Conservation (phyloP, 2,888 invertebrate species). For the Synanthedon vespiformis region DNA sequence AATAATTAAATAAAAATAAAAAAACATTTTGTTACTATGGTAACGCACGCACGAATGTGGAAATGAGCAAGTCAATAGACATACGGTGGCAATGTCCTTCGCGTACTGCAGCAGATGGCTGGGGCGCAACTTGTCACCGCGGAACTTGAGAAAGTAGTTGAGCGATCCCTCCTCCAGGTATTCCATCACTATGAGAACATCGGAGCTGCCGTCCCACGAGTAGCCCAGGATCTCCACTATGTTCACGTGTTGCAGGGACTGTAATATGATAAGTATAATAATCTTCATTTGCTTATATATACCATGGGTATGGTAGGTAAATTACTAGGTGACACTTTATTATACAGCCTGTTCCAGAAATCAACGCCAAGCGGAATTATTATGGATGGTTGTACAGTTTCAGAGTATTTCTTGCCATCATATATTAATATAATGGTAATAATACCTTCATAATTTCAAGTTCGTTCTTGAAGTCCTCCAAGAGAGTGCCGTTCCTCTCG, state of each 20-base stretch:
- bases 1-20: no score
- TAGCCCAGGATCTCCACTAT: slow-evolving; percentile 89
- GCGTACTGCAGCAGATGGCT: slow-evolving; percentile 80
- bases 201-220: slow-evolving; percentile 78
- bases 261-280: slow-evolving; percentile 3
- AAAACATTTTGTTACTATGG: no score
- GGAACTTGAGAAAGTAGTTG: slow-evolving; percentile 81
- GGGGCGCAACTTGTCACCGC: slow-evolving; percentile 75
- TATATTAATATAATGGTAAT: background rate
- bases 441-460: slow-evolving; percentile 87
- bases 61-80: slow-evolving; percentile 3
- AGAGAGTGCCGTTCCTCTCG: slow-evolving; percentile 51
- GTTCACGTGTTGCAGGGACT: slow-evolving; percentile 86
- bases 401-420: background rate
- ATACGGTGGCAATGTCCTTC: slow-evolving; percentile 83
- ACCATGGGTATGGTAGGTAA: no score
- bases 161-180: slow-evolving; percentile 87
- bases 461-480: slow-evolving; percentile 84
- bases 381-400: no score
- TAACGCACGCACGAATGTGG: no score
- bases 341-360: no score
- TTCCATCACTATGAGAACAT: slow-evolving; percentile 89
- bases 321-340: no score
- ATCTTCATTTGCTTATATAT: no score
- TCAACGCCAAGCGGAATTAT: no score